Percentiles rank a stretch among this genome's conserved stretches.
Conservation (phyloP, 1,140 invertebrate species). For the Adoxophyes honmai region DNA sequence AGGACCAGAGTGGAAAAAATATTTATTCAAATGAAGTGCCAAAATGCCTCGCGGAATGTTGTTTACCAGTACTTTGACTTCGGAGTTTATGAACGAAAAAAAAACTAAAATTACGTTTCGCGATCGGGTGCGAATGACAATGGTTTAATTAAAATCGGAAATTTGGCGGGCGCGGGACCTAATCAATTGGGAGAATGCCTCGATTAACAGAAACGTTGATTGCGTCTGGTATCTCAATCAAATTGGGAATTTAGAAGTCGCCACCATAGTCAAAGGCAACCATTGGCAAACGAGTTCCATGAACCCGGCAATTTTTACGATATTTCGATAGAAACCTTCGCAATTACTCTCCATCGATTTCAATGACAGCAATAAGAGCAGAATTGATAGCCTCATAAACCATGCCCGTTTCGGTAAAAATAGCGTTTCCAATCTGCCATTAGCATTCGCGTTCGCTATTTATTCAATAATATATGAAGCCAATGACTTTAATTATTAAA, state of each 20-base stretch:
- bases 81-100: conserved; percentile 7
- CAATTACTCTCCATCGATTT: no score
- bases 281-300: no score
- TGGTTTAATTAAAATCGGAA: conserved; percentile 10
- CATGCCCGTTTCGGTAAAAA: no score
- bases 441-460: no score
- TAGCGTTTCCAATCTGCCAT: no score
- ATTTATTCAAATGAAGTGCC: conserved; percentile 49
- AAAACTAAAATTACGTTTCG: not conserved
- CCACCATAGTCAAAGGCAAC: no score
- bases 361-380: no score
- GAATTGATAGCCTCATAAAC: no score
- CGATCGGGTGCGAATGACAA: not conserved
- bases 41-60: conserved; percentile 56
- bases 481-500: conserved; percentile 17
- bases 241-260: not conserved
- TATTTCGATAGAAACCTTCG: no score
- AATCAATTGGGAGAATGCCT: not conserved
- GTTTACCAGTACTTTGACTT: conserved; percentile 31
- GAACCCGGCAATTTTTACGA: no score
- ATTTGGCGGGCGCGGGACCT: not conserved
- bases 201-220: conserved; percentile 14
- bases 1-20: conserved; percentile 36
- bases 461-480: conserved; percentile 6
- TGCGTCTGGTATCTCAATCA: conserved; percentile 10